Evolutionary conservation across 2,797 vertebrate genomes (phyloP), one percentile per base, ranked within the genome.

Genomic region (Chaetophractus vellerosus): DNA sequence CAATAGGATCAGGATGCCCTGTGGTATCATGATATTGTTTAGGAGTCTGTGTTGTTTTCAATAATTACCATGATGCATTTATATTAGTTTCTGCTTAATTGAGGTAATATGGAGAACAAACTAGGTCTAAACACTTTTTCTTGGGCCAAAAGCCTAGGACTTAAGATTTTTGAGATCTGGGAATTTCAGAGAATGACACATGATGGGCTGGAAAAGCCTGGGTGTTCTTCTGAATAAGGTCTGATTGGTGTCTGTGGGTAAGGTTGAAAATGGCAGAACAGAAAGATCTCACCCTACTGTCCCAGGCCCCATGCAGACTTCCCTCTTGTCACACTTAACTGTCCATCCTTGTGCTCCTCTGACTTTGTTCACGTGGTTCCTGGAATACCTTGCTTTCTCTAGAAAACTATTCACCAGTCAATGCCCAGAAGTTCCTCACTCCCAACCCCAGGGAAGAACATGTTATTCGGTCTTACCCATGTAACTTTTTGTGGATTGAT

Each of bases 281-380:
- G 24, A 76, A 50, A n/a, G 6, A 5, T 4, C 6, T 8, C 6
- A 26, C 33, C 0, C 1, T 16, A 52, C 36, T 15, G 48, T 38
- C 21, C 21, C 28, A 23, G 28, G 1, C 11, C 26, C 9, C 3
- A 5, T 0, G 0, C 6, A 45, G 7, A n/a, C 1, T 16, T 38
- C 23, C 11, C 33, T 75, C 2, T 78, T 38, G 15, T 68, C 36
- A 26, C 31, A 1, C 1, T 9, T 19, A 38, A 38, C 6, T n/a
- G 69, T 45, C 69, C 69, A 26, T 84, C 80, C 28, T 52, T 66
- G 36, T n/a, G n/a, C 12, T 36, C 63, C 31, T 50, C 36, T 10
- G n/a, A 59, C 21, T 69, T 76, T 14, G 5, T 1, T 57, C 0
- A 0, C 36, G 6, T 45, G 14, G 7, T 7, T 50, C 21, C 38